Conservation (phyloP, 2,113 vertebrate species). For the Regulus satrapa region DNA sequence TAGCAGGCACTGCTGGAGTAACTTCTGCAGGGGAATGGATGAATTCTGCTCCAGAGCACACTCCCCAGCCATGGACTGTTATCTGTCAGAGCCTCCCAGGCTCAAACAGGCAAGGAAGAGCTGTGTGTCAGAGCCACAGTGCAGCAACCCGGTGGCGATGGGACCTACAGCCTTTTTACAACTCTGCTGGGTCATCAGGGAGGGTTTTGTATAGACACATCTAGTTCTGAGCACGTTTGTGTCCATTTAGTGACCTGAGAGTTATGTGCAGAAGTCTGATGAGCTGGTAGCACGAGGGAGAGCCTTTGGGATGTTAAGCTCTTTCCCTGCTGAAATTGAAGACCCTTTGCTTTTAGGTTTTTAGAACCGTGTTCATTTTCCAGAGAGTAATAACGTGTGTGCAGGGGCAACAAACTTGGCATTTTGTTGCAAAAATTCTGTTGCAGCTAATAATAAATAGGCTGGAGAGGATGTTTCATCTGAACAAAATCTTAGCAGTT, state of each 20-base stretch:
- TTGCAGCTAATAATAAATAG: not conserved
- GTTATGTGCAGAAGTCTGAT: not conserved
- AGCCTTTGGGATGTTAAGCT: not conserved
- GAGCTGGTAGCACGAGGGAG: not conserved
- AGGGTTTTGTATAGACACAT: not conserved
- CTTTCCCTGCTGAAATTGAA: not conserved
- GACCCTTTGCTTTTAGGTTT: not conserved
- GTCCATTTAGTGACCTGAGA: not conserved
- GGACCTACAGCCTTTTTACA: not conserved
- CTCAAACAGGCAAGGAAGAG: not conserved
- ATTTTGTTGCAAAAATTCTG: not conserved
- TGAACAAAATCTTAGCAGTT: not conserved
- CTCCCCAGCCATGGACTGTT: not conserved
- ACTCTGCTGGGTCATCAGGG: not conserved
- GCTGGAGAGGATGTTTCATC: not conserved
- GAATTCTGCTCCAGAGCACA: not conserved
- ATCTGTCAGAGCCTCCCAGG: not conserved
- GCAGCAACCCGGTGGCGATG: not conserved
- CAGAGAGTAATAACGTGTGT: not conserved
- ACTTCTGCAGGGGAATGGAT: not conserved
- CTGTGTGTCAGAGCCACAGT: not conserved
- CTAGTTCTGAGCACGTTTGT: not conserved
- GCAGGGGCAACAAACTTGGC: not conserved
- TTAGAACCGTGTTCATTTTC: not conserved
- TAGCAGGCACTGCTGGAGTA: not conserved